phyloP scores from a whole-genome alignment of 1,140 invertebrate genomes.

The Condylostylus longicornis region DNA sequence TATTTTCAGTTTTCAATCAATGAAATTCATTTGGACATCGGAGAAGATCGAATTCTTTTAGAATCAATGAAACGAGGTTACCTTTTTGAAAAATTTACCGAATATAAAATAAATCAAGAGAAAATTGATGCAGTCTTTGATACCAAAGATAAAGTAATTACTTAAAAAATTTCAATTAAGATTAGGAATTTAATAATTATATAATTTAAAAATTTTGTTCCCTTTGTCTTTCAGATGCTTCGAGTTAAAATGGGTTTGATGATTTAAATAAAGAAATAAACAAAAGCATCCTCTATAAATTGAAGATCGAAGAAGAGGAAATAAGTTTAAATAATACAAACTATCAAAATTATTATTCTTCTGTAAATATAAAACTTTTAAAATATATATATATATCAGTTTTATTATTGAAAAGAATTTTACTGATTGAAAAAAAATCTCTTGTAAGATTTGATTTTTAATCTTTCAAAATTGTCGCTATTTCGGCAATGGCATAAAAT shows the following conservation, averaged over 20 bases:
- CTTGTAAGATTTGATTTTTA: too few relatives aligned
- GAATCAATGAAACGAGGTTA: slow-evolving; percentile 40
- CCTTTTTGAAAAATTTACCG: slow-evolving; percentile 51
- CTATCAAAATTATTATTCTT: too few relatives aligned
- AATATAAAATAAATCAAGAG: slow-evolving; percentile 41
- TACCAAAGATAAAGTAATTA: slow-evolving; percentile 25
- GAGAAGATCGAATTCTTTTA: slow-evolving; percentile 54
- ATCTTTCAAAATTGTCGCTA: too few relatives aligned
- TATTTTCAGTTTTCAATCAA: slow-evolving; percentile 39
- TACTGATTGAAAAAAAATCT: too few relatives aligned
- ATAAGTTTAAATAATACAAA: too few relatives aligned
- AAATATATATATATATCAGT: too few relatives aligned
- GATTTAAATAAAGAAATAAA: too few relatives aligned
- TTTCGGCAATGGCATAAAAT: too few relatives aligned
- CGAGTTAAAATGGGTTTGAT: slow-evolving; percentile 25
- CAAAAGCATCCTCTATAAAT: too few relatives aligned
- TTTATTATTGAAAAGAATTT: too few relatives aligned
- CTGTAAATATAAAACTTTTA: too few relatives aligned
- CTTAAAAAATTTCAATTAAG: not conserved
- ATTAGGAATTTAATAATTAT: not conserved
- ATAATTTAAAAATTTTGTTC: not conserved
- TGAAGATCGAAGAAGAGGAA: too few relatives aligned
- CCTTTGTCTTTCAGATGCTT: slow-evolving; percentile 20
- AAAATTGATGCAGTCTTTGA: slow-evolving; percentile 46
- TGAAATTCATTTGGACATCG: slow-evolving; percentile 48